These are phyloP conservation scores for Tipula helvola DNA, from an alignment of 2,888 invertebrate species.

Conservation along the genomic window DNA sequence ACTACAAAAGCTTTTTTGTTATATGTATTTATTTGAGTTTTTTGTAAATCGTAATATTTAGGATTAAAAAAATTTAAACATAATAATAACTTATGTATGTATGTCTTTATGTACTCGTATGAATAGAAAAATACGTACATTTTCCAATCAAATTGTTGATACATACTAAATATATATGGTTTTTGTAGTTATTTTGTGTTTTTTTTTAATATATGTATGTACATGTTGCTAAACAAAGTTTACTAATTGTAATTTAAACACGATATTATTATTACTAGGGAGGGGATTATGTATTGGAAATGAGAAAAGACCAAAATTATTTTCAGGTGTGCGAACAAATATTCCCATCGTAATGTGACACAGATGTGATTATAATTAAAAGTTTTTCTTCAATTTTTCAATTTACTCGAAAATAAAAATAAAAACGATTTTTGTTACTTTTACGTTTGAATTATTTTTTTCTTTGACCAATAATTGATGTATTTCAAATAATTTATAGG, in stretches of 20 bases:
- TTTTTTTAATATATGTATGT: no score
- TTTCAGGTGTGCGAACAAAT: not conserved
- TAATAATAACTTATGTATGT: not conserved
- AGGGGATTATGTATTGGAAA: not conserved
- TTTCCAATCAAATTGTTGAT: not conserved
- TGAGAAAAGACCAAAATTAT: not conserved
- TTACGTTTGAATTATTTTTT: not conserved
- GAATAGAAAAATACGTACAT: not conserved
- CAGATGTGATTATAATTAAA: not conserved
- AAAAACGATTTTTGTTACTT: not conserved
- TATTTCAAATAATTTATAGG: not conserved
- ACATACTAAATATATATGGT: no score
- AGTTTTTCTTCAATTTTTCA: not conserved
- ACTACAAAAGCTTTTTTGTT: not conserved
- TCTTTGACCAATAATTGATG: not conserved
- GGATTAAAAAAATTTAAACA: not conserved
- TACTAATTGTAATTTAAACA: not conserved
- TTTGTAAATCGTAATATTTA: not conserved
- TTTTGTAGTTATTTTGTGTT: not conserved
- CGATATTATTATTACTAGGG: not conserved
- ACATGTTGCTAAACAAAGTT: not conserved
- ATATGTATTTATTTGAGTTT: not conserved
- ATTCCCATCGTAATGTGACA: not conserved
- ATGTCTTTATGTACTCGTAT: not conserved
- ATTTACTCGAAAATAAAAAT: not conserved